These are phyloP conservation scores for Microcebus lehilahytsara DNA, from an alignment of 2,113 vertebrate genomes.

Conservation along the genomic window DNA sequence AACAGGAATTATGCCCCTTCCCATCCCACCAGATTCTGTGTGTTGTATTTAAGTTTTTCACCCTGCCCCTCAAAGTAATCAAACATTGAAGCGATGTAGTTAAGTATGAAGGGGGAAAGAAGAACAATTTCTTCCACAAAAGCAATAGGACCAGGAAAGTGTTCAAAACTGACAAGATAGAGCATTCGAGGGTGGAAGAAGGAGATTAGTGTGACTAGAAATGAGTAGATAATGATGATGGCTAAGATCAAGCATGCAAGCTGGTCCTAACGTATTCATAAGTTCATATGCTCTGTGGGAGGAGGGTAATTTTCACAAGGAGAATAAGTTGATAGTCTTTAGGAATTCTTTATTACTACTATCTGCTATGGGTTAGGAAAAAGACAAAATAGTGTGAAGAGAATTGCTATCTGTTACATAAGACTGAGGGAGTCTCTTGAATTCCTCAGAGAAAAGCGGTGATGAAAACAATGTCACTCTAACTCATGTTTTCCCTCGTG, in stretches of 20 bases:
- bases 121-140: not conserved
- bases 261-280: not conserved
- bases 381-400: conserved; percentile 24
- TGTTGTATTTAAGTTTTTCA: not conserved
- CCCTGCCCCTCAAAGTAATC: not conserved
- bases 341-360: not conserved
- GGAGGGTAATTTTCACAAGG: not conserved
- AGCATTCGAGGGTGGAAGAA: not conserved
- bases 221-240: not conserved
- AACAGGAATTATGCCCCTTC: not conserved
- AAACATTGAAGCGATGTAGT: not conserved
- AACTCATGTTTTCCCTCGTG: conserved; percentile 61
- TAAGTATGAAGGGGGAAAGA: not conserved
- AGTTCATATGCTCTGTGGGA: not conserved
- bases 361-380: not conserved
- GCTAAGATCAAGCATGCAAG: not conserved
- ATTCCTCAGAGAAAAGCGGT: conserved; percentile 31
- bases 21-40: not conserved
- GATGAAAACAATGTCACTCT: conserved; percentile 64
- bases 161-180: not conserved
- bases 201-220: not conserved
- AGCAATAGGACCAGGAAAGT: not conserved
- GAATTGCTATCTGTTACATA: conserved; percentile 68
- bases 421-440: conserved; percentile 25
- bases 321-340: not conserved